These are phyloP conservation scores for Mustela lutreola DNA, from an alignment of 2,113 vertebrate species.

Conservation along the genomic window DNA sequence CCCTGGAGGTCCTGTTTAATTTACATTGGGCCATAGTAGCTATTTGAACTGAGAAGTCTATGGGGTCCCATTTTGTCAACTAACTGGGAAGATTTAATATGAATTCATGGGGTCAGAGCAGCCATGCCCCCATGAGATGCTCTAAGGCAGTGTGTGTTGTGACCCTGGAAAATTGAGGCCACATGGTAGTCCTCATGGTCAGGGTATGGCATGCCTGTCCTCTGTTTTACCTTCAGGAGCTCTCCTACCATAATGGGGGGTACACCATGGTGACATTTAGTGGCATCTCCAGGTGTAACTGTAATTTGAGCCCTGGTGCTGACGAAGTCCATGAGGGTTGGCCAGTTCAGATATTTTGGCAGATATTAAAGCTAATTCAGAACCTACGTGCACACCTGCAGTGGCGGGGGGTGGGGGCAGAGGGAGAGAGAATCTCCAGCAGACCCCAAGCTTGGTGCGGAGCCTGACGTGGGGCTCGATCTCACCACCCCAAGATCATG, in stretches of 20 bases:
- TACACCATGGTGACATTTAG: not conserved
- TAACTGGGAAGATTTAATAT: not conserved
- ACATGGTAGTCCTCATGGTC: not conserved
- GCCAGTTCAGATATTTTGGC: not conserved
- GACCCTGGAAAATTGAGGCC: not conserved
- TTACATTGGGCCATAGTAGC: not conserved
- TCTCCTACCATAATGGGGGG: not conserved
- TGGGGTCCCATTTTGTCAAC: not conserved
- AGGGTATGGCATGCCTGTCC: not conserved
- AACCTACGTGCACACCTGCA: not conserved
- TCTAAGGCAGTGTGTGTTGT: not conserved
- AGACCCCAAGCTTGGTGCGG: not conserved
- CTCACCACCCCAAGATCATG: not conserved
- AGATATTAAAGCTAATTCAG: not conserved
- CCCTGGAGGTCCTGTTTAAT: not conserved
- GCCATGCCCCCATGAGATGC: not conserved
- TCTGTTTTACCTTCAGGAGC: not conserved
- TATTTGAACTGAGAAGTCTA: not conserved
- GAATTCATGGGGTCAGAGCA: not conserved
- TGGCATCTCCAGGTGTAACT: not conserved
- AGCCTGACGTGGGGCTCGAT: not conserved
- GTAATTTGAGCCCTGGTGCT: not conserved
- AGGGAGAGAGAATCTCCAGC: not conserved
- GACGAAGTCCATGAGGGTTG: not conserved
- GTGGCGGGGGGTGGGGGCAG: not conserved